Percentiles rank a stretch among this genome's conserved stretches.
Evolutionary conservation across 2,797 vertebrate species (phyloP).

Genomic region (Mormyrus proboscirostris): DNA sequence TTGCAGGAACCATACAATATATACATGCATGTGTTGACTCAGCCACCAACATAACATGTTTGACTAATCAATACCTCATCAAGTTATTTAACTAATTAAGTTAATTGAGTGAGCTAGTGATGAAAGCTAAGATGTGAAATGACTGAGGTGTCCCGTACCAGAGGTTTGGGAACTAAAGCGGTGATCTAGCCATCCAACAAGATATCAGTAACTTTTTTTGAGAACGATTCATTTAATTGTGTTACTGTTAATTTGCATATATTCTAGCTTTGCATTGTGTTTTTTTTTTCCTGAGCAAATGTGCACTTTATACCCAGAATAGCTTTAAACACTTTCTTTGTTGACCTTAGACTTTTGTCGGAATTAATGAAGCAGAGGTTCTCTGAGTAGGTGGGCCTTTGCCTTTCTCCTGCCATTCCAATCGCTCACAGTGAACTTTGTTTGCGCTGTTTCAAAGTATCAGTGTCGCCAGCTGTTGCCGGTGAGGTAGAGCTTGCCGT

Average conservation of each 20-base stretch:
- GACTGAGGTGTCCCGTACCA: background rate
- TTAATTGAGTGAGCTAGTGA: background rate
- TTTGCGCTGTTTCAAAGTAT: background rate
- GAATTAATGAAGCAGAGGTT: background rate
- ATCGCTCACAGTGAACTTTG: background rate
- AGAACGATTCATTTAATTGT: background rate
- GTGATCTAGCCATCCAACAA: background rate
- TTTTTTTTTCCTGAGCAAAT: background rate
- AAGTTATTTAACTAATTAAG: background rate
- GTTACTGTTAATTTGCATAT: background rate
- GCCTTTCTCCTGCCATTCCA: background rate
- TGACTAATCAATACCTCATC: background rate
- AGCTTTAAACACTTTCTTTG: background rate
- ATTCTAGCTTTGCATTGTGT: background rate
- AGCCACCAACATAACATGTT: background rate
- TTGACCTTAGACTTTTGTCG: background rate
- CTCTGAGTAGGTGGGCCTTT: background rate
- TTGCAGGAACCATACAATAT: background rate
- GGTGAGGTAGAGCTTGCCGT: background rate
- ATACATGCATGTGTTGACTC: background rate
- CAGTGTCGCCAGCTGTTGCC: background rate
- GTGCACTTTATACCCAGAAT: background rate
- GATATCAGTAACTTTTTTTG: background rate
- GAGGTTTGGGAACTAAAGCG: background rate
- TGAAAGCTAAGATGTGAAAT: background rate